A percentile compares a stretch with the other conserved stretches of the same genome.
These are phyloP conservation scores for Branchinecta sandiegonensis DNA, from an alignment of 2,888 invertebrate genomes.

Conservation along the genomic window DNA sequence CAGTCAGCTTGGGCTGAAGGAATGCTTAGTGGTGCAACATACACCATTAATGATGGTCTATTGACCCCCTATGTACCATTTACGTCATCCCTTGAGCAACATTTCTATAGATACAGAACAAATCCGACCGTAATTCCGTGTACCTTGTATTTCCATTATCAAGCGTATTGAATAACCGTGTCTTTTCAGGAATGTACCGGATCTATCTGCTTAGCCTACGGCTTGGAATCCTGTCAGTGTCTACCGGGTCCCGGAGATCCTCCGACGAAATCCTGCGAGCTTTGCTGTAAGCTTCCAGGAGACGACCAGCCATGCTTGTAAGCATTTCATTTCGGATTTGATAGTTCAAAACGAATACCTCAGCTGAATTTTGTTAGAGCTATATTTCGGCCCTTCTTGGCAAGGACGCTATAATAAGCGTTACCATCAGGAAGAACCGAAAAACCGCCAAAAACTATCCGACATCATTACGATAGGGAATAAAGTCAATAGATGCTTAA, in stretches of 20 bases:
- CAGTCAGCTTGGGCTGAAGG: too few relatives aligned
- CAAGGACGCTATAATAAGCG: too few relatives aligned
- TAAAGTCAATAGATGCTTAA: too few relatives aligned
- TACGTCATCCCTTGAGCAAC: too few relatives aligned
- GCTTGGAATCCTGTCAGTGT: conserved; percentile 89
- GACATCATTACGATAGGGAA: too few relatives aligned
- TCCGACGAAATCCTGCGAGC: conserved; percentile 73
- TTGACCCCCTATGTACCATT: background rate
- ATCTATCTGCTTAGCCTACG: conserved; percentile 92
- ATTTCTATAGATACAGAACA: too few relatives aligned
- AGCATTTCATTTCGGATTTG: conserved; percentile 32
- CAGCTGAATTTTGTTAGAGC: too few relatives aligned
- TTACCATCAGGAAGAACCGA: too few relatives aligned
- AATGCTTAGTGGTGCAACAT: too few relatives aligned
- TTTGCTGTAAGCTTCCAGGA: conserved; percentile 77
- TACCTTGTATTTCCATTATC: background rate
- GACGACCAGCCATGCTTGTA: conserved; percentile 60
- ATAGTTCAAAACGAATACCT: too few relatives aligned
- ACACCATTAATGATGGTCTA: background rate
- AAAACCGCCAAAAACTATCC: too few relatives aligned
- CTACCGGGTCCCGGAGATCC: conserved; percentile 60
- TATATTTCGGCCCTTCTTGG: too few relatives aligned
- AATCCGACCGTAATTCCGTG: background rate
- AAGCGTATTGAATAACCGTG: conserved; percentile 22
- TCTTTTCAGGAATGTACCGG: conserved; percentile 72